These are phyloP conservation scores for Pyrgilauda ruficollis DNA, from an alignment of 2,113 vertebrate species.

Conservation along the genomic window DNA sequence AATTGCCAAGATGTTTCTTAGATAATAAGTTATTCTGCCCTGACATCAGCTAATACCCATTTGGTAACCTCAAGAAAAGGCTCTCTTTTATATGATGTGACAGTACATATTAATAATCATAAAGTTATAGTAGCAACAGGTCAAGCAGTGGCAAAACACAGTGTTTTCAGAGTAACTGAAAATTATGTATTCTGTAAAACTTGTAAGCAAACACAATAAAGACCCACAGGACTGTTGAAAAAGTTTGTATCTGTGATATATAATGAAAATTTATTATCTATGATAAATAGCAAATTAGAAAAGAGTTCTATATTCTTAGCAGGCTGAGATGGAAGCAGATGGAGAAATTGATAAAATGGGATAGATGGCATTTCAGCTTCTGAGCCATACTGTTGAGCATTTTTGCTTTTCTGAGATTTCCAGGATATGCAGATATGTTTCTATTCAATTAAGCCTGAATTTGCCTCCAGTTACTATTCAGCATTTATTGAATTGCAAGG, in stretches of 20 bases:
- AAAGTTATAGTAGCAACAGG: neutral
- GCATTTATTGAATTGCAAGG: neutral
- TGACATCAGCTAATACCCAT: neutral
- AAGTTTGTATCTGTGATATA: neutral
- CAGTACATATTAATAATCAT: neutral
- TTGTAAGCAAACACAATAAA: neutral
- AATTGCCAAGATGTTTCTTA: neutral
- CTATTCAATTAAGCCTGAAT: neutral
- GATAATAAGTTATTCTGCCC: neutral
- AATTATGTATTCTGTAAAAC: neutral
- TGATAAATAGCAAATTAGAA: neutral
- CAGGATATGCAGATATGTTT: neutral
- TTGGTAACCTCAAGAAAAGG: neutral
- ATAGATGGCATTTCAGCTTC: conserved; percentile 18
- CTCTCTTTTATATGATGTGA: neutral
- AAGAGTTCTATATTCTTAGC: neutral
- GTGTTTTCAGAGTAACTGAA: neutral
- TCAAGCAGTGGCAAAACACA: neutral
- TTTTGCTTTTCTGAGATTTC: conserved; percentile 33
- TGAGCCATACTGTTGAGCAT: neutral
- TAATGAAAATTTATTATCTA: neutral
- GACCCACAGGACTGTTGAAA: neutral
- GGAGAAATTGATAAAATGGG: conserved; percentile 6
- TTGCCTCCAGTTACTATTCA: conserved; percentile 29
- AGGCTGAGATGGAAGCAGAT: conserved; percentile 10